Percentiles rank a stretch among this genome's conserved stretches.
Evolutionary conservation across 2,113 vertebrate genomes (phyloP).

Genomic region (Lampris incognitus): DNA sequence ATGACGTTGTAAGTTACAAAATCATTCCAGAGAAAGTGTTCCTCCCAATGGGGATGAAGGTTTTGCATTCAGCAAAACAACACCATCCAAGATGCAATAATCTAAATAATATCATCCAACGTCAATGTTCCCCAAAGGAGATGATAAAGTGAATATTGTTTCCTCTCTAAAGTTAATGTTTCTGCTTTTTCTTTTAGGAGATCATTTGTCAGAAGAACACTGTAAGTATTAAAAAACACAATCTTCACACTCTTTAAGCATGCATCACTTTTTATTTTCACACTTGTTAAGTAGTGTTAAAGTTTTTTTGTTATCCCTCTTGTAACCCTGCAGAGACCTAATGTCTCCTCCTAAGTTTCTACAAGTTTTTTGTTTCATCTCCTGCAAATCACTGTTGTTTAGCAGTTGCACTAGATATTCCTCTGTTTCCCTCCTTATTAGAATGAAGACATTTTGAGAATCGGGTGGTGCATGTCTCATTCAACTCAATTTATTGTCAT

Average conservation of each 20-base stretch:
- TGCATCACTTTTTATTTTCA: slow-evolving; percentile 45
- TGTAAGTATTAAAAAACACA: slow-evolving; percentile 85
- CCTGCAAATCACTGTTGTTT: slow-evolving; percentile 17
- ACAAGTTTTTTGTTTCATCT: slow-evolving; percentile 26
- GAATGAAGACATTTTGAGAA: slow-evolving; percentile 12
- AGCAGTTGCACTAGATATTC: slow-evolving; percentile 20
- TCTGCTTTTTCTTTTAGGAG: slow-evolving; percentile 84
- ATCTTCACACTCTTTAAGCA: slow-evolving; percentile 55
- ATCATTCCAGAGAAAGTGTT: too few relatives aligned
- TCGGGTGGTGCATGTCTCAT: too few relatives aligned
- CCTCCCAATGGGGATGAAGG: too few relatives aligned
- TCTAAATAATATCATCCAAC: too few relatives aligned
- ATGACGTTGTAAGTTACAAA: too few relatives aligned
- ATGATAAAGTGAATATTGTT: slow-evolving; percentile 20
- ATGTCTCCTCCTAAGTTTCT: slow-evolving; percentile 23
- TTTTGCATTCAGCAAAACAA: not conserved
- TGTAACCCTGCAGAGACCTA: slow-evolving; percentile 23
- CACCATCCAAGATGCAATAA: too few relatives aligned
- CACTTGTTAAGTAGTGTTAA: slow-evolving; percentile 43
- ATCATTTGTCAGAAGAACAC: slow-evolving; percentile 99
- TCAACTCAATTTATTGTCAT: too few relatives aligned
- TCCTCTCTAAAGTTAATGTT: slow-evolving; percentile 38
- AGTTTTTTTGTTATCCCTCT: slow-evolving; percentile 47
- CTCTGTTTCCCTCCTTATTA: not conserved
- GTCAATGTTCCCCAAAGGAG: not conserved